Base-by-base conservation (phyloP, 2,888 invertebrate genomes). In the Galerucella pusilla region DNA sequence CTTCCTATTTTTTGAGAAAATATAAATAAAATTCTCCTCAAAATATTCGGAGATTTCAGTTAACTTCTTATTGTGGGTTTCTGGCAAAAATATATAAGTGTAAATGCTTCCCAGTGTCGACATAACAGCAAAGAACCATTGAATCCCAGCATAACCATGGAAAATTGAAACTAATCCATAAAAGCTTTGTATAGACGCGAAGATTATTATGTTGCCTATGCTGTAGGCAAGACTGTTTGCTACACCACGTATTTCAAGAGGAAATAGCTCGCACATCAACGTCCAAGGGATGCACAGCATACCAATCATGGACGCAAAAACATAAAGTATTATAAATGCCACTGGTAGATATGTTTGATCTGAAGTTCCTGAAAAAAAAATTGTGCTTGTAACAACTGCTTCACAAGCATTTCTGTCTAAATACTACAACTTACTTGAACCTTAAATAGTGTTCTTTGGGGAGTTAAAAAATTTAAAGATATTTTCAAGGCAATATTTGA, bases 251-350 rank as follows among this genome's bases (percentile, higher is more conserved):
- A 91, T 91, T 77, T 91, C 90, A 5, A 90, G 87, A 0, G 91
- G 91, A 81, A 90, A 91, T 5, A 91, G 84, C 85, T 91, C 91
- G 0, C 91, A 91, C 0, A 91, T 91, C 90, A 91, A 90, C n/a
- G 91, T 91, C 91, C 91, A 91, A 0, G 91, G 91, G 20, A 91
- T 90, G 7, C 90, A 90, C 54, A 91, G 85, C 79, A 91, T 85
- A 0, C 91, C 91, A 57, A 91, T 87, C 90, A 91, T 91, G 7
- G 90, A 90, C 0, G 90, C 88, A 71, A 90, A 88, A 1, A 91
- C 91, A 83, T 90, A 91, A 1, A 90, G 82, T 7, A 91, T 80
- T 2, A 91, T 84, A 72, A 90, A 88, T 0, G 88, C 77, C 0
- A 91, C 89, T 5, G 91, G 90, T 1, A 90, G 85, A 87, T 87